Evolutionary conservation across 2,113 vertebrate genomes (phyloP).

Genomic region (Crotalus tigris): DNA sequence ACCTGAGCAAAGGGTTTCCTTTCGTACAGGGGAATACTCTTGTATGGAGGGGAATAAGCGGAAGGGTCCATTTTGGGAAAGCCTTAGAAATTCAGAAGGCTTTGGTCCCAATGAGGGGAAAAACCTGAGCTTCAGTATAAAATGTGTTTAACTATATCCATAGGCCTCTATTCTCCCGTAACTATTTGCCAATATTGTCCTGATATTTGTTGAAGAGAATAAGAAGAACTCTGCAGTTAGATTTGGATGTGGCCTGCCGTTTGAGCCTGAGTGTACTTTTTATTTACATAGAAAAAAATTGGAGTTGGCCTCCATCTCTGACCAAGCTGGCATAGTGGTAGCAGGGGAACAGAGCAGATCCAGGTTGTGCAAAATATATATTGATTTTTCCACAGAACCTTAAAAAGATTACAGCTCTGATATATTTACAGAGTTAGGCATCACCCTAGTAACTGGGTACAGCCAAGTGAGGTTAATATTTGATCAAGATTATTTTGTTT

Average conservation of each 20-base stretch:
- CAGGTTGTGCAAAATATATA: not conserved
- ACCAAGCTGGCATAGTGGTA: not conserved
- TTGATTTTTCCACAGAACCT: not conserved
- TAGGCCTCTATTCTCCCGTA: not conserved
- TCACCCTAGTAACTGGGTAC: not conserved
- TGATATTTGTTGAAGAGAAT: not conserved
- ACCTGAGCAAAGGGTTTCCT: not conserved
- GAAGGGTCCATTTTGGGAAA: not conserved
- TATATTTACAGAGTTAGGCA: not conserved
- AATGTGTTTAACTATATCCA: not conserved
- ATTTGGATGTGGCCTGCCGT: not conserved
- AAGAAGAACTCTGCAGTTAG: not conserved
- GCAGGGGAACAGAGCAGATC: not conserved
- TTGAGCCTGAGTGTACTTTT: not conserved
- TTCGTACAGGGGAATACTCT: not conserved
- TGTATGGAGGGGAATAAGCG: not conserved
- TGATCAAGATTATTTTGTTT: not conserved
- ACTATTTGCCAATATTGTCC: not conserved
- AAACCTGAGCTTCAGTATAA: not conserved
- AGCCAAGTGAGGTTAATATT: not conserved
- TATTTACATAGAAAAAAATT: not conserved
- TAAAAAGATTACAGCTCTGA: not conserved
- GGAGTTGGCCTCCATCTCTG: not conserved
- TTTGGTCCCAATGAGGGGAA: not conserved
- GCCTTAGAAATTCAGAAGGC: not conserved